A percentile compares a stretch with the other conserved stretches of the same genome.
Conservation (phyloP, 1,140 invertebrate genomes). For the Littorina saxatilis region DNA sequence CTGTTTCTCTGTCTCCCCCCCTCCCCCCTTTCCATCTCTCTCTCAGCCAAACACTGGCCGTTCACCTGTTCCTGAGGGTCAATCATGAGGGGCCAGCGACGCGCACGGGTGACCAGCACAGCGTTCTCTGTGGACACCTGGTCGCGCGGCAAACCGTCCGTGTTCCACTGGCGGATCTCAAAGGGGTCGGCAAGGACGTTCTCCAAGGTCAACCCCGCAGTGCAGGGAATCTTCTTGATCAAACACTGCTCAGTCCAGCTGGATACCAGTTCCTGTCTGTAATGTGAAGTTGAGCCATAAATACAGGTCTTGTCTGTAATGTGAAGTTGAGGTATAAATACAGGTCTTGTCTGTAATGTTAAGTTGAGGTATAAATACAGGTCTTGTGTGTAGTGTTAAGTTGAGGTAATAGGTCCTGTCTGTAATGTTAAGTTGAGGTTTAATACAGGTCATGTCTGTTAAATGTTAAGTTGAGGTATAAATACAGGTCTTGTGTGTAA, state of each 20-base stretch:
- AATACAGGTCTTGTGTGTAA: too few relatives aligned
- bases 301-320: too few relatives aligned
- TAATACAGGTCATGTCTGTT: too few relatives aligned
- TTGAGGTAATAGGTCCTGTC: too few relatives aligned
- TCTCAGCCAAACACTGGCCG: too few relatives aligned
- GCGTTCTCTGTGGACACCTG: constrained; percentile 91
- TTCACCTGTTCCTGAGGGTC: constrained; percentile 91
- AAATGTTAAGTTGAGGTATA: too few relatives aligned
- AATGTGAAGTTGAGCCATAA: too few relatives aligned
- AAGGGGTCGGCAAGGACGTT: constrained; percentile 88
- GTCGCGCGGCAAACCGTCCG: constrained; percentile 88
- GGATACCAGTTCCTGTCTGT: constrained; percentile 32
- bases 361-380: too few relatives aligned
- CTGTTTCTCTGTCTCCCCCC: background rate
- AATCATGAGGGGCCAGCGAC: constrained; percentile 91
- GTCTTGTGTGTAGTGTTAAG: too few relatives aligned
- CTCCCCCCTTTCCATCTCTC: background rate
- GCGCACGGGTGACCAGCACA: constrained; percentile 87
- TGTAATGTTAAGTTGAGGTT: too few relatives aligned
- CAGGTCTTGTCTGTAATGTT: too few relatives aligned
- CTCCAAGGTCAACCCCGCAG: constrained; percentile 79
- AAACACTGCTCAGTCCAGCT: constrained; percentile 67
- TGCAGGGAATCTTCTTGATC: constrained; percentile 73
- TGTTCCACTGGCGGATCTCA: constrained; percentile 90
- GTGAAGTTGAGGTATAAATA: too few relatives aligned